Base-by-base conservation (phyloP, 2,797 vertebrate species). In the Alca torda region DNA sequence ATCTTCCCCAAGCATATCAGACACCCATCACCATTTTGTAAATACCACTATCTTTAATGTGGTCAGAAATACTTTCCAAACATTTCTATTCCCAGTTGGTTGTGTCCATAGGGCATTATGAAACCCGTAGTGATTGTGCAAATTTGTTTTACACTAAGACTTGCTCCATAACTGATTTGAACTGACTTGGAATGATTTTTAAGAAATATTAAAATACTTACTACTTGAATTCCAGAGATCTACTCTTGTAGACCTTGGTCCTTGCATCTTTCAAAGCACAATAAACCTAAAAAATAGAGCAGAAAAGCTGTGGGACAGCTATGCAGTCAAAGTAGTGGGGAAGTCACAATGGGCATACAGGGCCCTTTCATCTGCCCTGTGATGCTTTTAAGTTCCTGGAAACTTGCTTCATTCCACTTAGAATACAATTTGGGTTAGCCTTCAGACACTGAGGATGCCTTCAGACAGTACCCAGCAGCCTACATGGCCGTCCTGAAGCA, bases 141-240 rank as follows among this genome's bases (percentile, higher is more conserved):
- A 51, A 84, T 86, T 78, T 6, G 1, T 75, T 89, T 80, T 83
- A 86, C 20, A 15, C 64, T 78, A 63, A 68, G 45, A 69, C 25
- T 65, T 35, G 37, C 46, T 87, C 61, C 57, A 35, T 81, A 88
- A 89, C 31, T 72, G 43, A 48, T 51, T 37, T 64, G 46, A 87
- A 76, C 35, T 87, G 50, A 56, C 25, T 89, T 76, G 43, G 45
- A 86, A 74, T 65, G 17, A 0, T 28, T 87, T 80, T 70, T 11
- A 81, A 94, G 70, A 84, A 96, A 86, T 65, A 84, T 63, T 92
- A 77, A 77, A 78, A 43, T 72, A 91, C 54, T 84, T 63, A 51
- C 54, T 7, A 33, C 41, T 85, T 65, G 16, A 43, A 69, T 76
- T 96, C 19, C 14, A 57, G 37, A 64, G 11, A 48, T 74, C 46